phyloP scores from a whole-genome alignment of 2,113 vertebrate genomes.

The Lucifuga dentata region DNA sequence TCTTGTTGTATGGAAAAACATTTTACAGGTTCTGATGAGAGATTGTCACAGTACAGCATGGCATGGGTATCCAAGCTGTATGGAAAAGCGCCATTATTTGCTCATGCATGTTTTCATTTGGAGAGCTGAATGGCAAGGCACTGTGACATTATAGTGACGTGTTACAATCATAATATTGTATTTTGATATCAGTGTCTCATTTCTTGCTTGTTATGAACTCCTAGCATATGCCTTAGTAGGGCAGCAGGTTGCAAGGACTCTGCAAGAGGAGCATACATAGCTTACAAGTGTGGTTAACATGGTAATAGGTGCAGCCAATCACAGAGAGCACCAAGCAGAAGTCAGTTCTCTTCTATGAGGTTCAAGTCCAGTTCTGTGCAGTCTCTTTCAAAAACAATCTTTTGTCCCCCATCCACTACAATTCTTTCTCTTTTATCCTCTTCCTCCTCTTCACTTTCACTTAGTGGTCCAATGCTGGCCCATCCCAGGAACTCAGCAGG shows the following conservation, averaged over 20 bases:
- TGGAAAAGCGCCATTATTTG: not conserved
- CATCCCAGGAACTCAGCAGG: slow-evolving; percentile 81
- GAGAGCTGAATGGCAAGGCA: slow-evolving; percentile 55
- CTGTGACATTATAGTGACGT: slow-evolving; percentile 38
- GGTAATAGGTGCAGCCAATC: slow-evolving; percentile 54
- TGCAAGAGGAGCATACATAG: slow-evolving; percentile 44
- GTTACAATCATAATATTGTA: slow-evolving; percentile 54
- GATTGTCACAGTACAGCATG: too few relatives aligned
- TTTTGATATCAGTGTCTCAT: slow-evolving; percentile 47
- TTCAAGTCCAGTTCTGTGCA: slow-evolving; percentile 88
- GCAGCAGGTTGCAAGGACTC: slow-evolving; percentile 57
- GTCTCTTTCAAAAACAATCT: slow-evolving; percentile 86
- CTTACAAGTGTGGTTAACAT: slow-evolving; percentile 63
- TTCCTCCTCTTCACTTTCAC: slow-evolving; percentile 84
- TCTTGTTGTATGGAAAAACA: too few relatives aligned
- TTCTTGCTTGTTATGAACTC: slow-evolving; percentile 52
- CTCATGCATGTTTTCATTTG: slow-evolving; percentile 61
- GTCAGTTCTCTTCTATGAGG: slow-evolving; percentile 88
- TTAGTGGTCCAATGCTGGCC: slow-evolving; percentile 86
- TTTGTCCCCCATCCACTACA: slow-evolving; percentile 73
- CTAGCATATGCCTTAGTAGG: slow-evolving; percentile 35
- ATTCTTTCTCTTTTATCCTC: slow-evolving; percentile 67
- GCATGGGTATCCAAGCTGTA: too few relatives aligned
- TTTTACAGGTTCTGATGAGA: too few relatives aligned
- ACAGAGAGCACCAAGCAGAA: slow-evolving; percentile 67